Evolutionary conservation across 2,113 vertebrate species (phyloP), one percentile per base, ranked within the genome.

Genomic region (Gallinago jamesoni): DNA sequence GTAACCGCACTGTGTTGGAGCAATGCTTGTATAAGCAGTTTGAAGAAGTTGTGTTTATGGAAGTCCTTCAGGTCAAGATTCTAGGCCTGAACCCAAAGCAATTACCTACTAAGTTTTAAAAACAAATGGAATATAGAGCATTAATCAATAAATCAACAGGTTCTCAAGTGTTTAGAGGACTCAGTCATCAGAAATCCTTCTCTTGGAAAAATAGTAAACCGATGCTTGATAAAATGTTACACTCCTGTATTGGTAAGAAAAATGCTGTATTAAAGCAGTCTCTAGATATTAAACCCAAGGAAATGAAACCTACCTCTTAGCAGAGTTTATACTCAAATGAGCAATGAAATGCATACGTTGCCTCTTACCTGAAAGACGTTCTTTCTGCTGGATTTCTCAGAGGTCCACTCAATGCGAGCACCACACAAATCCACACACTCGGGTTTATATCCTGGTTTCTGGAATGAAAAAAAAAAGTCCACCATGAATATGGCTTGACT

Each of bases 341-440:
- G 69, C 35, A 60, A 72, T 83, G 11, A 57, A 94, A 81, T 5
- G 7, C 84, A 93, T 56, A 91, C 19, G 15, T 53, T 94, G 80
- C 31, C 63, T 97, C 98, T 95, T 98, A 99, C 98, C 98, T 99
- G 98, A 96, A 99, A 97, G 63, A 99, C 99, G 35, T 99, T 98
- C 96, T 98, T 99, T 90, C 97, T 98, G 97, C 98, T 99, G 72
- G 98, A 99, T 97, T 99, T 99, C 95, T 99, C 98, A 23, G 97
- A 98, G 66, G 98, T 97, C 98, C 99, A 99, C 60, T 98, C 98
- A 68, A 99, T 98, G 17, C 94, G 93, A 94, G 99, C 99, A 31
- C 98, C 99, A 87, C 95, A 97, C 82, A 99, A 97, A 96, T 99
- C 98, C 95, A 98, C 97, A 43, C 94, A 98, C 84, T 99, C 99